Base-by-base conservation (phyloP, 1,140 invertebrate genomes). In the Papilio aristodemus region DNA sequence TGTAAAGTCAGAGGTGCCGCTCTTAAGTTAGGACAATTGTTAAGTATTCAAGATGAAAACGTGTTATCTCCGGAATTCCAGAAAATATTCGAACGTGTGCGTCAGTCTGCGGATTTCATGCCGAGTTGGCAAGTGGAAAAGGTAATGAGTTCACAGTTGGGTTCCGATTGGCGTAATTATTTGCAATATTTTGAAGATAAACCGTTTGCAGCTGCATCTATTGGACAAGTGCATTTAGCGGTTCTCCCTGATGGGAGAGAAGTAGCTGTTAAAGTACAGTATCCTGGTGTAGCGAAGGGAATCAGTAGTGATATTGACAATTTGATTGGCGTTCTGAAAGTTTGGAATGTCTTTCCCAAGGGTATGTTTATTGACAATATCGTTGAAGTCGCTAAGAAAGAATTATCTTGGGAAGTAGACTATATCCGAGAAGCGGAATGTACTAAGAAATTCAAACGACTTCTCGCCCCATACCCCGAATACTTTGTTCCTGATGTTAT, bases 261-360 rank as follows among this genome's bases (percentile, higher is more conserved):
- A 75, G 96, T 99, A 38, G 98, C 98, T 10, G 94, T 99, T 67
- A 99, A 99, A 94, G 97, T 99, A 68, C 98, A 99, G 87, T 99
- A 99, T 92, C 99, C 99, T 17, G 99, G 99, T 14, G 98, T 99
- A 0, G 98, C 98, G 1, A 93, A 96, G 80, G 97, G 98, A 73
- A 99, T 99, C 77, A 95, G 99, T 86, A 99, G 98, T 90, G 99
- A 99, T 83, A 99, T 99, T 77, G 97, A 99, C 81, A 99, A 99
- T 92, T 94, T 99, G 60, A 95, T 99, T 57, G 94, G 95, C 36
- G 94, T 99, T 68, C 92, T 99, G 73, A 99, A 97, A 87, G 94
- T 87, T 41, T 97, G 96, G 94, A 96, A 98, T 78, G 93, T 91
- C 22, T 91, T 91, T 46, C 89, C 99, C 0, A 95, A 98, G 84